Percentiles rank a stretch among this genome's conserved stretches.
These are phyloP conservation scores for Cervus canadensis DNA, from an alignment of 2,113 vertebrate species.

Conservation along the genomic window DNA sequence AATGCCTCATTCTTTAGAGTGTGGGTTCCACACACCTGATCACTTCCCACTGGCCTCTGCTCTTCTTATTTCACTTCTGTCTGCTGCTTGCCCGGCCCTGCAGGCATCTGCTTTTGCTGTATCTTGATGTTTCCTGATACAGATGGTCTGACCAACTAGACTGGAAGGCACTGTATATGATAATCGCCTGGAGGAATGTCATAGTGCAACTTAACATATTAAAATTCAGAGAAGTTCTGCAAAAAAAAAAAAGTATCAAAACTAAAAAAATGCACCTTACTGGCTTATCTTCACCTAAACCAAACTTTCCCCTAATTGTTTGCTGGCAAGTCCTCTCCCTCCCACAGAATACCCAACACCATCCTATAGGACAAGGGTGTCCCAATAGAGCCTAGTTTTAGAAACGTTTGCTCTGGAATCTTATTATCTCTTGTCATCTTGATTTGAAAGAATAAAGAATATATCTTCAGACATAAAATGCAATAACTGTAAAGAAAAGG, in stretches of 20 bases:
- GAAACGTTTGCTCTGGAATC: not conserved
- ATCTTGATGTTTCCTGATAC: not conserved
- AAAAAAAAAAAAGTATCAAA: not conserved
- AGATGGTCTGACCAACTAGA: not conserved
- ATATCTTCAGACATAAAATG: not conserved
- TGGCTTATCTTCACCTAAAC: not conserved
- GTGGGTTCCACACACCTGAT: not conserved
- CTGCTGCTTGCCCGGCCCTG: not conserved
- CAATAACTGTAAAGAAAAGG: conserved; percentile 23
- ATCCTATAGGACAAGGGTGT: not conserved
- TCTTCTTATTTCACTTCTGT: not conserved
- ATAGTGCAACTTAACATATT: not conserved
- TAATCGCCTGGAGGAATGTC: not conserved
- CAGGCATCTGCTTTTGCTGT: not conserved
- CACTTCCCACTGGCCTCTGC: not conserved
- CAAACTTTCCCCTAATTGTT: not conserved
- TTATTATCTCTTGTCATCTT: conserved; percentile 2
- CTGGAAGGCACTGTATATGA: not conserved
- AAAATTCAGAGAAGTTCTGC: not conserved
- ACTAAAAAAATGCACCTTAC: not conserved
- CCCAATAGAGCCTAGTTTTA: not conserved
- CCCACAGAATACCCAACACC: not conserved
- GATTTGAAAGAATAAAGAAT: conserved; percentile 17
- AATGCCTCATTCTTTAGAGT: not conserved
- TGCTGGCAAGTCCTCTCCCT: not conserved